These are phyloP conservation scores for Ferdinandea cuprea DNA, from an alignment of 2,888 invertebrate genomes.

Conservation along the genomic window DNA sequence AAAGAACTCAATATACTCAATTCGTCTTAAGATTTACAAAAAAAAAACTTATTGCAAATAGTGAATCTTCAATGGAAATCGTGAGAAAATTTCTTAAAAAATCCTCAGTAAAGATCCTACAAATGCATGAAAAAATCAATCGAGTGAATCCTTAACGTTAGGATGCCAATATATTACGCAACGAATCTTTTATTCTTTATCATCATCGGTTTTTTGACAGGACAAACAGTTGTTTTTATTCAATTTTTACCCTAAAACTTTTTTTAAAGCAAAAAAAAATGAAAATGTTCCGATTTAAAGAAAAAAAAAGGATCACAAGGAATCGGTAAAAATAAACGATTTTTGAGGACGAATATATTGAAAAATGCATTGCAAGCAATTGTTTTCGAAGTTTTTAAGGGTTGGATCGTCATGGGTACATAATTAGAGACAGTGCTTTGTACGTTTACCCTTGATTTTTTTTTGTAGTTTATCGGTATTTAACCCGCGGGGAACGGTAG, in stretches of 20 bases:
- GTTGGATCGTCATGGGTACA: slow-evolving; percentile 27
- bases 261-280: slow-evolving; percentile 2
- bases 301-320: slow-evolving; percentile 58
- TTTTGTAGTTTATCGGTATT: slow-evolving; percentile 16
- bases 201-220: slow-evolving; percentile 55
- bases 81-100: slow-evolving; percentile 71
- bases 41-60: slow-evolving; percentile 58
- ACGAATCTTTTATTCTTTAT: slow-evolving; percentile 40
- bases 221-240: slow-evolving; percentile 42
- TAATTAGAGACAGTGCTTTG: slow-evolving; percentile 15
- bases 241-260: slow-evolving; percentile 49
- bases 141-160: slow-evolving; percentile 23
- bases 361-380: slow-evolving; percentile 36
- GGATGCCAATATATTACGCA: slow-evolving; percentile 47
- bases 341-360: slow-evolving; percentile 38
- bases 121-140: slow-evolving; percentile 28
- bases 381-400: slow-evolving; percentile 34
- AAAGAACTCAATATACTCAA: slow-evolving; percentile 35
- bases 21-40: slow-evolving; percentile 52
- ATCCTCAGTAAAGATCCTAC: slow-evolving; percentile 42
- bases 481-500: slow-evolving; percentile 10
- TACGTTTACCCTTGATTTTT: slow-evolving; percentile 13
- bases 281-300: slow-evolving; percentile 25
- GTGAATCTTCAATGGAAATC: slow-evolving; percentile 55
- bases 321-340: slow-evolving; percentile 11